Percentiles rank a stretch among this genome's conserved stretches.
Conservation (phyloP, 1,140 invertebrate genomes). For the Polyergus mexicanus region DNA sequence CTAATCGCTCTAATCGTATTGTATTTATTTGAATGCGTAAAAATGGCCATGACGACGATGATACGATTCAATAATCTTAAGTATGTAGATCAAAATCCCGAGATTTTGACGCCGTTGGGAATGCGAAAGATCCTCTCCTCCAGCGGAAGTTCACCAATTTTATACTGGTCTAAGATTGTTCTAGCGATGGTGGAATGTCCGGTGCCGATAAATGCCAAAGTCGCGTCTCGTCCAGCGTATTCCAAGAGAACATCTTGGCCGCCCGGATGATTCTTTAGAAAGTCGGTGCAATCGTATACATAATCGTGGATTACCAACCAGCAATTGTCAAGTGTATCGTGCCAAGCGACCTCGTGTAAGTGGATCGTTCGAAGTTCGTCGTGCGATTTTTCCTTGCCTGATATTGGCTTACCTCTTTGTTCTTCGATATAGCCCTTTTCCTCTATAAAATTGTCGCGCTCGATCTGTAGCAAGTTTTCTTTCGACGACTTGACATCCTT, state of each 20-base stretch:
- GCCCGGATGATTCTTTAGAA: constrained; percentile 93
- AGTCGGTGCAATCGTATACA: constrained; percentile 92
- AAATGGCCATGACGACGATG: background rate
- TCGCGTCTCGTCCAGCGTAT: constrained; percentile 95
- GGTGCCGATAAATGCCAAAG: constrained; percentile 92
- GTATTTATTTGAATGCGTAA: background rate
- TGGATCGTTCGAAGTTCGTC: constrained; percentile 84
- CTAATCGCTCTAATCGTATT: too few relatives aligned
- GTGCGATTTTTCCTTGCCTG: constrained; percentile 2
- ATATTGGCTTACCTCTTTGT: background rate
- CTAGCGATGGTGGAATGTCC: constrained; percentile 91
- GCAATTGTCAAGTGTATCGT: constrained; percentile 89
- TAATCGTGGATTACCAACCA: constrained; percentile 92
- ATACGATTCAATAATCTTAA: background rate
- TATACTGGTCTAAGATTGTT: constrained; percentile 88
- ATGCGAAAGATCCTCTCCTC: constrained; percentile 91
- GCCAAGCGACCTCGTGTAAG: constrained; percentile 89
- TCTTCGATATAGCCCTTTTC: constrained; percentile 11
- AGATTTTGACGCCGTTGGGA: constrained; percentile 82
- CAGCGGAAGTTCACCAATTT: constrained; percentile 91
- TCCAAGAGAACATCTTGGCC: constrained; percentile 94
- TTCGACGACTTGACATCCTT: constrained; percentile 10
- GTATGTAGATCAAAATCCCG: background rate
- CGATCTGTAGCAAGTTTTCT: constrained; percentile 31
- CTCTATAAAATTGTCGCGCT: background rate